A percentile compares a stretch with the other conserved stretches of the same genome.
Evolutionary conservation across 1,140 invertebrate species (phyloP).

Genomic region (Diachasmimorpha longicaudata): DNA sequence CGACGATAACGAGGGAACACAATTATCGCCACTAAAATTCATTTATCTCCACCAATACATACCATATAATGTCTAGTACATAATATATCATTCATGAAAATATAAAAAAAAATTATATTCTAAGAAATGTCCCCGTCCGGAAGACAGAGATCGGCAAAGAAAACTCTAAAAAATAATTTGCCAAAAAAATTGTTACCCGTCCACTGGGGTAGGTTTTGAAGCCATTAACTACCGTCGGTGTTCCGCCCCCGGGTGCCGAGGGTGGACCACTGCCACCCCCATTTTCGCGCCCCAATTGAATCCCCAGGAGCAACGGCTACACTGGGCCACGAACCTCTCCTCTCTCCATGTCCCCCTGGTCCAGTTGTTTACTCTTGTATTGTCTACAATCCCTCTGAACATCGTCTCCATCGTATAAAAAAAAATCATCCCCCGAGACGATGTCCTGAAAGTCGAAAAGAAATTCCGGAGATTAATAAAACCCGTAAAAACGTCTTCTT

Average conservation of each 20-base stretch:
- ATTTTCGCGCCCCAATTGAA: slow-evolving; percentile 46
- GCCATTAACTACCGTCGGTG: slow-evolving; percentile 35
- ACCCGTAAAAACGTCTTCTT: neutral
- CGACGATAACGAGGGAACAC: too few relatives aligned
- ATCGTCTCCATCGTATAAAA: neutral
- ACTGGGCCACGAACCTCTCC: slow-evolving; percentile 39
- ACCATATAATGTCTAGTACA: too few relatives aligned
- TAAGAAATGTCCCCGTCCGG: too few relatives aligned
- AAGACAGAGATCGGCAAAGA: too few relatives aligned
- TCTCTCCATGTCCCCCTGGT: slow-evolving; percentile 48
- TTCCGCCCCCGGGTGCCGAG: slow-evolving; percentile 43
- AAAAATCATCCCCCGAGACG: neutral
- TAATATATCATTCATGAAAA: too few relatives aligned
- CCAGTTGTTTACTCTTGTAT: slow-evolving; percentile 62
- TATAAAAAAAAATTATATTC: too few relatives aligned
- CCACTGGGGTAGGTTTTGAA: slow-evolving; percentile 28
- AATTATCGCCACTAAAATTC: too few relatives aligned
- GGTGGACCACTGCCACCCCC: slow-evolving; percentile 40
- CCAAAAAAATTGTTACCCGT: too few relatives aligned
- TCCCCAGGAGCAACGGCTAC: neutral
- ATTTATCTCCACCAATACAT: too few relatives aligned
- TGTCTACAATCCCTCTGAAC: slow-evolving; percentile 39
- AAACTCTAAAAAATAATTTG: too few relatives aligned
- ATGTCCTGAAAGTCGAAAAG: neutral
- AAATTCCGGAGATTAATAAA: neutral